Evolutionary conservation across 2,888 invertebrate genomes (phyloP), one percentile per base, ranked within the genome.

Genomic region (Oligia fasciuncula): DNA sequence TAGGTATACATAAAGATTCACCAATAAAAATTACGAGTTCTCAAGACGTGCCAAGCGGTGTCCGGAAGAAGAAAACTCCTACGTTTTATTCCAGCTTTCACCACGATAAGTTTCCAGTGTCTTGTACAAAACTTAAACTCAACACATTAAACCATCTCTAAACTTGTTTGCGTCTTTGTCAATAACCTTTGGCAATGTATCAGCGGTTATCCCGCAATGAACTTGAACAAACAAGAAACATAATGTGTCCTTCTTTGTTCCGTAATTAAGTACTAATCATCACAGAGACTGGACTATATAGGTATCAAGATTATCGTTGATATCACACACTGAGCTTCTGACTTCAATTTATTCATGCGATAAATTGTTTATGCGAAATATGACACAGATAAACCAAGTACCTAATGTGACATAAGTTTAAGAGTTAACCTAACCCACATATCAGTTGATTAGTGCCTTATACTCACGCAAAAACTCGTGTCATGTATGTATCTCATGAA

Each of bases 341-440:
- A 73, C 67, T 83, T 57, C 78, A 82, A 87, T 85, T 83, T 80
- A 83, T 78, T 81, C 60, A 76, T 54, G 60, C 76, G 60, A 81
- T 86, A 83, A 79, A 89, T 84, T 86, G 79, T 86, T 87, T 81
- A 87, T 86, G 81, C 73, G 86, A 77, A 85, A 85, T 85, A 82
- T 89, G 89, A 81, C 85, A 89, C 79, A 89, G 78, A 84, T 87
- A 89, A 75, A 85, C 67, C 51, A 79, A 78, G 80, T 77, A 35
- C 35, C 35, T 35, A 83, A 88, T 73, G 81, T 83, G 79, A 81
- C 79, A 87, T 88, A 85, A 80, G 88, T 89, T 83, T 82, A 78
- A 80, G 76, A 83, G 80, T 83, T 73, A 85, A 73, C 73, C 74
- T 86, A 85, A 87, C 83, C 79, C 66, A 81, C 80, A 84, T 87